phyloP scores from a whole-genome alignment of 2,113 vertebrate species.

The Tricholaema leucomelas region DNA sequence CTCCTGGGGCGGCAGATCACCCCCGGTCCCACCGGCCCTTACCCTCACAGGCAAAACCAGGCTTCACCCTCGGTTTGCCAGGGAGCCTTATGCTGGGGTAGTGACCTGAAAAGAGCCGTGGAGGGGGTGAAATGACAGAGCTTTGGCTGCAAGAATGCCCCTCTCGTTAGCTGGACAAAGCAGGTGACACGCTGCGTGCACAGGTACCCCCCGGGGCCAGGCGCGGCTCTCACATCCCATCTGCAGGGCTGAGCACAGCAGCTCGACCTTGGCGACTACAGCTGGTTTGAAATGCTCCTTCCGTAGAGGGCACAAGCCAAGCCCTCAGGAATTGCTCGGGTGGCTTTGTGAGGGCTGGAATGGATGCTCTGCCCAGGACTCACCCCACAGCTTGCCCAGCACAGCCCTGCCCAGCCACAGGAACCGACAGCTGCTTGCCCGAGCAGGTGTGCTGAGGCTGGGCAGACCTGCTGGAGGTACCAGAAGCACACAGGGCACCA shows the following conservation, averaged over 20 bases:
- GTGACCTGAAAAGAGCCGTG: slow-evolving; percentile 15
- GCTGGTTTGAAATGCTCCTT: not conserved
- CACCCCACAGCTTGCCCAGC: rapidly evolving
- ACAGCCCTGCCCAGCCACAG: not conserved
- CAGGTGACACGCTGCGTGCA: not conserved
- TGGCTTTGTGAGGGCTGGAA: not conserved
- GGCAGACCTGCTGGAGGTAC: not conserved
- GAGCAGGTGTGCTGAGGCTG: not conserved
- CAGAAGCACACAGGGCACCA: not conserved
- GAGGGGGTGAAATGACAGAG: not conserved
- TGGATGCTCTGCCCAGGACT: rapidly evolving
- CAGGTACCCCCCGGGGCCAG: not conserved
- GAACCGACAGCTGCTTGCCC: not conserved
- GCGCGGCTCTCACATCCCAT: rapidly evolving
- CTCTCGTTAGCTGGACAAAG: not conserved
- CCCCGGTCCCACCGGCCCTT: not conserved
- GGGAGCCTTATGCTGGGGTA: not conserved
- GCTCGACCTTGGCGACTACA: not conserved
- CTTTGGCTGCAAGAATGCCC: not conserved
- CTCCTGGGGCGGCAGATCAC: not conserved
- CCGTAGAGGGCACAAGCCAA: not conserved
- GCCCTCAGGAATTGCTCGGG: not conserved
- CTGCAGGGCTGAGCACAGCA: not conserved
- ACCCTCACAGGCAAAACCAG: not conserved
- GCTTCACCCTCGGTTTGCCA: not conserved